Conservation (phyloP, 2,113 vertebrate genomes). For the Strix aluco region DNA sequence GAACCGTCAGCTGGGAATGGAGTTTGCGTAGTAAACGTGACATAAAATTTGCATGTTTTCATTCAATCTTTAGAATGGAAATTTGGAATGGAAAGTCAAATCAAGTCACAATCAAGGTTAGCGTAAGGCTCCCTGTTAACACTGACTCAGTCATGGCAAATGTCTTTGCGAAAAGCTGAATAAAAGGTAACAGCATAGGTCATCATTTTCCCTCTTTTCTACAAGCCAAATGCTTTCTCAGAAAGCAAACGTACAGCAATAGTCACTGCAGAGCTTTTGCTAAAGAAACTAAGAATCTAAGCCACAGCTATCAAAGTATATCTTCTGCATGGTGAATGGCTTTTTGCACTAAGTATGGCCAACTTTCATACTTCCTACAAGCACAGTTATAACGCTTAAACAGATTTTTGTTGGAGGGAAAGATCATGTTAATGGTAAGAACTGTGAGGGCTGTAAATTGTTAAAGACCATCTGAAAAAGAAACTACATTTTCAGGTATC, state of each 20-base stretch:
- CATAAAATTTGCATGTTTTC: not conserved
- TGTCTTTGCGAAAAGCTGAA: not conserved
- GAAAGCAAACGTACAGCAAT: rapidly evolving
- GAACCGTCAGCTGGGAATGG: not conserved
- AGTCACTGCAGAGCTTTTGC: not conserved
- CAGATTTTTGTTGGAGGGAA: not conserved
- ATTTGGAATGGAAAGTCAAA: not conserved
- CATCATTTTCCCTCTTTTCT: not conserved
- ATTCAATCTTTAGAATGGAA: not conserved
- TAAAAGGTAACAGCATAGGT: not conserved
- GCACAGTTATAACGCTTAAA: not conserved
- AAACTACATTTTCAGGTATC: not conserved
- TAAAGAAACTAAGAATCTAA: not conserved
- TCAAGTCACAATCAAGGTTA: not conserved
- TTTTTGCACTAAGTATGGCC: not conserved
- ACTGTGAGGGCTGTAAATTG: not conserved
- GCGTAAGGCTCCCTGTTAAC: not conserved
- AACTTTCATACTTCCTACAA: not conserved
- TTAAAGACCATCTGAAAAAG: not conserved
- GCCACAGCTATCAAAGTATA: not conserved
- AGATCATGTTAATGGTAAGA: rapidly evolving
- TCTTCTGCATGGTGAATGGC: not conserved
- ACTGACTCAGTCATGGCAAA: not conserved
- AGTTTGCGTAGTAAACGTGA: not conserved
- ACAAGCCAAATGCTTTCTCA: not conserved